Evolutionary conservation across 2,113 vertebrate genomes (phyloP).

Genomic region (Saguinus midas): DNA sequence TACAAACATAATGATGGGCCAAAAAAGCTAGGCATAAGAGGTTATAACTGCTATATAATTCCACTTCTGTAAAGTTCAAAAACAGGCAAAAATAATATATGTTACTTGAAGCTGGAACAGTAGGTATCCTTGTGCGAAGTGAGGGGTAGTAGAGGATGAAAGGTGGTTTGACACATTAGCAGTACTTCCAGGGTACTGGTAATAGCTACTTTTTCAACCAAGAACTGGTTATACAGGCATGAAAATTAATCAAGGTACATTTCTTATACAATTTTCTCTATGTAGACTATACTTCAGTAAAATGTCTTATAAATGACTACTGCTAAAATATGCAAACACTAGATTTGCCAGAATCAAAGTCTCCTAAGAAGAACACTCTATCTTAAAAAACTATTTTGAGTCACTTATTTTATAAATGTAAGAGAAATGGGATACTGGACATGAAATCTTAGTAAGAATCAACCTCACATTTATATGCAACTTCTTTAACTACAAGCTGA

Average conservation of each 20-base stretch:
- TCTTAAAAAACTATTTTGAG: neutral
- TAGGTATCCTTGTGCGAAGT: neutral
- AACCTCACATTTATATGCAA: neutral
- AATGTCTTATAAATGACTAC: neutral
- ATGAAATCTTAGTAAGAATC: neutral
- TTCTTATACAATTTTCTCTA: neutral
- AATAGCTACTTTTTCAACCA: neutral
- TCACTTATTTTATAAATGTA: neutral
- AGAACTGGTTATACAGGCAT: neutral
- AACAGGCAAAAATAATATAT: neutral
- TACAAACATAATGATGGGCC: neutral
- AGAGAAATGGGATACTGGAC: neutral
- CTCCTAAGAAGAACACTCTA: neutral
- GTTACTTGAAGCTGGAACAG: neutral
- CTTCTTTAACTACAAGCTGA: neutral
- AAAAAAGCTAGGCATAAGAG: neutral
- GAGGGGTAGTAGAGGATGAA: neutral
- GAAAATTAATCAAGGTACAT: neutral
- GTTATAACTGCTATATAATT: neutral
- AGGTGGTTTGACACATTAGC: neutral
- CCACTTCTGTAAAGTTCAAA: neutral
- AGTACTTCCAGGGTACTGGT: neutral
- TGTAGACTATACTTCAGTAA: neutral
- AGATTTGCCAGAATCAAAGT: neutral
- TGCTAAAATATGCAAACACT: neutral